A percentile compares a stretch with the other conserved stretches of the same genome.
These are phyloP conservation scores for Zaprionus vittiger DNA, from an alignment of 1,140 invertebrate species.

Conservation along the genomic window DNA sequence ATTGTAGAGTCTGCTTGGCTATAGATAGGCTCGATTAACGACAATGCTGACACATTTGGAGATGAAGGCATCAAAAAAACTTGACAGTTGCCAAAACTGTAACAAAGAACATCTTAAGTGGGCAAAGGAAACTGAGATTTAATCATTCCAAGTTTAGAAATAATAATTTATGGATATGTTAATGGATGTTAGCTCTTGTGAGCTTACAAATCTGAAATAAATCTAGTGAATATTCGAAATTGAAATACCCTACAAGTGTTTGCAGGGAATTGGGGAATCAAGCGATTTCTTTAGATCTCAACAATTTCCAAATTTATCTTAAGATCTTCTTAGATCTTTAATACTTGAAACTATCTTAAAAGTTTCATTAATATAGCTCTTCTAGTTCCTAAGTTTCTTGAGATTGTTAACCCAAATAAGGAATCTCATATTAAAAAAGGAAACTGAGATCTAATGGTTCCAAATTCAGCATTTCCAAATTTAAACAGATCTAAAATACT, in stretches of 20 bases:
- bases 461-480: background rate
- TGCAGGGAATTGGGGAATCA: too few relatives aligned
- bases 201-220: too few relatives aligned
- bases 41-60: constrained; percentile 41
- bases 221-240: too few relatives aligned
- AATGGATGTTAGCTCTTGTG: too few relatives aligned
- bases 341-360: background rate
- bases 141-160: background rate
- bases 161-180: too few relatives aligned
- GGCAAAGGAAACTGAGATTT: background rate
- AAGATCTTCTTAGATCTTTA: too few relatives aligned
- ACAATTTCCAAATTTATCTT: too few relatives aligned
- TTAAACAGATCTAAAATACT: background rate
- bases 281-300: too few relatives aligned
- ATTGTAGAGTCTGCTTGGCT: constrained; percentile 42
- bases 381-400: background rate
- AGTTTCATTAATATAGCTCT: background rate
- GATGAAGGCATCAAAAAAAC: constrained; percentile 29
- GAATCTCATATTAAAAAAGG: too few relatives aligned
- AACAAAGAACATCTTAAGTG: background rate
- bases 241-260: too few relatives aligned
- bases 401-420: background rate
- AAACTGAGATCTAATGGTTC: too few relatives aligned
- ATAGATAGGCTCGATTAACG: constrained; percentile 46
- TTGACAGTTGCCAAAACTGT: background rate